These are phyloP conservation scores for Spondyliosoma cantharus DNA, from an alignment of 2,797 vertebrate genomes.

Conservation along the genomic window DNA sequence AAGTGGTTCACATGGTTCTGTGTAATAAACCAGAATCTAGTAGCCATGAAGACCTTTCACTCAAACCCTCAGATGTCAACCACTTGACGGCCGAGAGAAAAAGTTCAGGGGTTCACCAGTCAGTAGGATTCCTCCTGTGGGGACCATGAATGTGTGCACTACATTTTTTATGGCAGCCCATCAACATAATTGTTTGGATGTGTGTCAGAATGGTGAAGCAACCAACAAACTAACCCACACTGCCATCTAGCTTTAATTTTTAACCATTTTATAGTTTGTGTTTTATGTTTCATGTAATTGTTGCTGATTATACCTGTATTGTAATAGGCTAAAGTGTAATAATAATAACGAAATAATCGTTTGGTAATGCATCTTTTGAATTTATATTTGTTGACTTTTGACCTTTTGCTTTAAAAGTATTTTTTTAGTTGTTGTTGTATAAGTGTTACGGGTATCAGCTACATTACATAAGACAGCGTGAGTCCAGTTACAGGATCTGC, in stretches of 20 bases:
- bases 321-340: background rate
- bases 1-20: no score
- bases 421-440: background rate
- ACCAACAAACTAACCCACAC: background rate
- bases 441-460: background rate
- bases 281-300: background rate
- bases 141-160: background rate
- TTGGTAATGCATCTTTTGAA: background rate
- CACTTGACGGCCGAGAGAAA: background rate
- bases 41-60: no score
- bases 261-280: background rate
- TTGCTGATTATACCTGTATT: background rate
- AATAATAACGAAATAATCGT: background rate
- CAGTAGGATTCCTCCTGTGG: background rate
- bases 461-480: background rate
- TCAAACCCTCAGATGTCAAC: no score
- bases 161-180: background rate
- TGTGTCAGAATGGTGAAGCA: no score
- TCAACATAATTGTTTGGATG: background rate
- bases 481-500: background rate
- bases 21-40: no score
- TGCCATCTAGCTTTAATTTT: background rate
- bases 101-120: background rate
- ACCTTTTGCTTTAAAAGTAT: no score
- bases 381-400: background rate